Conservation (phyloP, 35 echinoderm and acorn worm genomes). For the Holothuria glaberrima region DNA sequence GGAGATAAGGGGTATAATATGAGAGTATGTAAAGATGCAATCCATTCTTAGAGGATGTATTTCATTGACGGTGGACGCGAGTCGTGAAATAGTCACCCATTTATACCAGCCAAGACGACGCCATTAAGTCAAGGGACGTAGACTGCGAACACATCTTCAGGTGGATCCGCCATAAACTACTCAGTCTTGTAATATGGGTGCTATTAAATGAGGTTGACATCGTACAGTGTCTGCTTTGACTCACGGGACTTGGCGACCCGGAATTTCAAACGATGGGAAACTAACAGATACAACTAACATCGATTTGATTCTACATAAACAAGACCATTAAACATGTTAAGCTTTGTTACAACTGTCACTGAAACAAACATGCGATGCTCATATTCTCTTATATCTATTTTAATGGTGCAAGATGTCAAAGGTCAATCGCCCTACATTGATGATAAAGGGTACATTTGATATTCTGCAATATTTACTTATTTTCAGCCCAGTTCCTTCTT, state of each 20-base stretch:
- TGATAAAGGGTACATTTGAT: too few species aligned
- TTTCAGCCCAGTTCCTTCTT: too few species aligned
- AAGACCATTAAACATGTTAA: constrained; percentile 31
- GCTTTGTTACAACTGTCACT: constrained; percentile 40
- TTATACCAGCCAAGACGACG: constrained; percentile 34
- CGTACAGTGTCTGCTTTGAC: constrained; percentile 25
- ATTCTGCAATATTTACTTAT: too few species aligned
- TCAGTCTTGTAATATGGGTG: neutral
- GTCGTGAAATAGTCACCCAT: constrained; percentile 15
- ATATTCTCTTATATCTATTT: constrained; percentile 3
- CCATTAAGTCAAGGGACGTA: neutral
- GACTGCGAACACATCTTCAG: constrained; percentile 9
- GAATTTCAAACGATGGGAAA: constrained; percentile 25
- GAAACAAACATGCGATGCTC: constrained; percentile 30
- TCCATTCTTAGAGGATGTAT: neutral
- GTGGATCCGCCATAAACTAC: constrained; percentile 41
- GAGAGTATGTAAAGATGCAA: constrained; percentile 5
- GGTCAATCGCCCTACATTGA: constrained; percentile 38
- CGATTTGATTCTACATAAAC: constrained; percentile 26
- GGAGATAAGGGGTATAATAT: constrained; percentile 16
- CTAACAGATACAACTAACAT: constrained; percentile 6
- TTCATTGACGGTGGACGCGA: constrained; percentile 25
- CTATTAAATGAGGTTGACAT: constrained; percentile 40
- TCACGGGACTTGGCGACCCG: constrained; percentile 12
- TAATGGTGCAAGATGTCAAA: constrained; percentile 13